Evolutionary conservation across 1,140 invertebrate genomes (phyloP), one percentile per base, ranked within the genome.

Genomic region (Atta colombica): DNA sequence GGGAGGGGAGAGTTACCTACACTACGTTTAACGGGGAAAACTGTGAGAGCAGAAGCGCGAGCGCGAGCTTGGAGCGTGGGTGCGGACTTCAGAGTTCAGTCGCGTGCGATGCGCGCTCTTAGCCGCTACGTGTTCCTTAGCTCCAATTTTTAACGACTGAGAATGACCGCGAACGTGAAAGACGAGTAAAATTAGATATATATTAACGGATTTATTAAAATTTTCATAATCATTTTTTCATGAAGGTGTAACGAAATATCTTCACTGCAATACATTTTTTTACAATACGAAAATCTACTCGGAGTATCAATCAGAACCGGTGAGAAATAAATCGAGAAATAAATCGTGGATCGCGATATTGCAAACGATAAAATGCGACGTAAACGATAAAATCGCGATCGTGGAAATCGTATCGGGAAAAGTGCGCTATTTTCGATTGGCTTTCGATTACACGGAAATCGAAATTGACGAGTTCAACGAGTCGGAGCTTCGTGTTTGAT

Each of bases 81-180:
- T 74, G 71, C 68, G 85, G 78, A 89, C 81, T 89, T 92, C 35
- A 39, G 35, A 7, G 7, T 39, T 45, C 93, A 94, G 93, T 94
- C 90, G 92, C 92, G 89, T 92, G 92, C 89, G 85, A 92, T 89
- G 89, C 92, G 90, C 93, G 90, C 87, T 81, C 87, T 84, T 81
- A 81, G 68, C 45, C 66, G 86, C 58, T 28, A 31, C 75, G 25
- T 21, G n/a, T n/a, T 45, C 66, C 45, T 69, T 21, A 5, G 25
- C 53, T 28, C 6, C 25, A 21, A 25, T 45, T 25, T 39, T 18
- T 8, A 0, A 0, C 31, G 31, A 18, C 8, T 25, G 31, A 39
- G 21, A 45, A 77, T 74, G 8, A 55, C 55, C 6, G 66, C 35
- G 8, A 55, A 55, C 2, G 35, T 16, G 35, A 45, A 18, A 8